Evolutionary conservation across 1,140 invertebrate genomes (phyloP).

Genomic region (Pinna nobilis): DNA sequence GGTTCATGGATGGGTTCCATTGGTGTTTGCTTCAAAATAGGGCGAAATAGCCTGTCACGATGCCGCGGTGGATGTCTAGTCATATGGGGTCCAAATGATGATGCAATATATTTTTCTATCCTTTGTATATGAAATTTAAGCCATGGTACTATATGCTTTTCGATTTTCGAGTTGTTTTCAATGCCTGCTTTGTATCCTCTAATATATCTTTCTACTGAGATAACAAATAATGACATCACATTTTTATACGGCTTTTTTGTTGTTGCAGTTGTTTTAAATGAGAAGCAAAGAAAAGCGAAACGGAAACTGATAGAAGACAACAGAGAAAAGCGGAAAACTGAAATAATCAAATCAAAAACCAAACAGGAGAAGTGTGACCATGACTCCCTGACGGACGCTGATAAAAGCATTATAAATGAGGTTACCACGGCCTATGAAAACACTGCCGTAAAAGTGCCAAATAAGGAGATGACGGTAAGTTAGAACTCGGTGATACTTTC

Average conservation of each 20-base stretch:
- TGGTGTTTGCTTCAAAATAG: slow-evolving; percentile 2
- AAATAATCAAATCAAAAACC: slow-evolving; percentile 41
- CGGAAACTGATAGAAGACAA: slow-evolving; percentile 74
- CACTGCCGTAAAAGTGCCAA: slow-evolving; percentile 47
- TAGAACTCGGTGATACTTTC: no score
- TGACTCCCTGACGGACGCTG: slow-evolving; percentile 59
- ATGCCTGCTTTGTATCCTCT: background rate
- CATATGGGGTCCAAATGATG: no score
- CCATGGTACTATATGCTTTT: no score
- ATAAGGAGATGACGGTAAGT: slow-evolving; percentile 31
- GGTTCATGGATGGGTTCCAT: slow-evolving; percentile 10
- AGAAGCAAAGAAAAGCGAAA: slow-evolving; percentile 73
- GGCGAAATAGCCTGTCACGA: background rate
- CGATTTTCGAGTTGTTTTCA: slow-evolving; percentile 10
- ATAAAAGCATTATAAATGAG: slow-evolving; percentile 56
- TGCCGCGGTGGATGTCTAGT: no score
- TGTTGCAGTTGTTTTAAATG: slow-evolving; percentile 73
- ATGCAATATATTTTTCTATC: no score
- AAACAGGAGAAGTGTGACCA: slow-evolving; percentile 27
- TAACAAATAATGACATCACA: background rate
- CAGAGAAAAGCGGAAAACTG: slow-evolving; percentile 59
- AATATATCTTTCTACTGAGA: no score
- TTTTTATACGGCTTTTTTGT: slow-evolving; percentile 2
- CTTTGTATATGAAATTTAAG: no score
- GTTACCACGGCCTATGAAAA: slow-evolving; percentile 63